Evolutionary conservation across 2,113 vertebrate genomes (phyloP).

Genomic region (Callopanchax toddi): DNA sequence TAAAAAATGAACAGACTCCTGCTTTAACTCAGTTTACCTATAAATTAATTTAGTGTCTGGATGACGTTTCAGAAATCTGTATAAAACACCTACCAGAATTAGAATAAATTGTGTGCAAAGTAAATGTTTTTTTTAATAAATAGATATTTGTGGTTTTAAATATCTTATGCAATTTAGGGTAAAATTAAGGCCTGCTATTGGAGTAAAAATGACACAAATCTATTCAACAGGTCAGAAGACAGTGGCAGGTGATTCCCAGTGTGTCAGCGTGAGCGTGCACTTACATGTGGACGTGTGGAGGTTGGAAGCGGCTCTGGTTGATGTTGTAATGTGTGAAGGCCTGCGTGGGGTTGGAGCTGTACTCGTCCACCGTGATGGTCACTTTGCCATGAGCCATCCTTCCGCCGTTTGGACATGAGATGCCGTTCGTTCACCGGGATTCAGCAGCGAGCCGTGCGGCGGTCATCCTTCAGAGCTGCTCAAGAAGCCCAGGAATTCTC

Average conservation of each 20-base stretch:
- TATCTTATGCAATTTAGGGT: too few species aligned
- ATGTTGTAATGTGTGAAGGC: slow-evolving; percentile 99
- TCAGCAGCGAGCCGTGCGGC: slow-evolving; percentile 78
- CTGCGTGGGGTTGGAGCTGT: slow-evolving; percentile 98
- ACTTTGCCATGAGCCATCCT: slow-evolving; percentile 99
- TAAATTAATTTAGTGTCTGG: too few species aligned
- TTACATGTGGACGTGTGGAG: slow-evolving; percentile 98
- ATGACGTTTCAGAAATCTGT: too few species aligned
- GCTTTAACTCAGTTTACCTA: too few species aligned
- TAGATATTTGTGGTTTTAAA: too few species aligned
- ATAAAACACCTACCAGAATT: too few species aligned
- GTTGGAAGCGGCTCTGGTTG: slow-evolving; percentile 99
- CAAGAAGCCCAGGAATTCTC: slow-evolving; percentile 69
- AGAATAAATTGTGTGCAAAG: too few species aligned
- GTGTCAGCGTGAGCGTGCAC: slow-evolving; percentile 42
- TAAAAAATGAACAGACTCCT: too few species aligned
- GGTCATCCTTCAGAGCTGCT: slow-evolving; percentile 86
- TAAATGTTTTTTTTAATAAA: too few species aligned
- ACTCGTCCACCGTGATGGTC: slow-evolving; percentile 96
- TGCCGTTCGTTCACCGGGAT: slow-evolving; percentile 88
- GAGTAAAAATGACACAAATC: neutral
- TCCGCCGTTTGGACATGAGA: slow-evolving; percentile 90
- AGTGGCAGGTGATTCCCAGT: neutral
- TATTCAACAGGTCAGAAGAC: neutral
- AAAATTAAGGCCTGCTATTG: too few species aligned